Conservation (phyloP, 1,140 invertebrate genomes). For the Harpegnathos saltator region DNA sequence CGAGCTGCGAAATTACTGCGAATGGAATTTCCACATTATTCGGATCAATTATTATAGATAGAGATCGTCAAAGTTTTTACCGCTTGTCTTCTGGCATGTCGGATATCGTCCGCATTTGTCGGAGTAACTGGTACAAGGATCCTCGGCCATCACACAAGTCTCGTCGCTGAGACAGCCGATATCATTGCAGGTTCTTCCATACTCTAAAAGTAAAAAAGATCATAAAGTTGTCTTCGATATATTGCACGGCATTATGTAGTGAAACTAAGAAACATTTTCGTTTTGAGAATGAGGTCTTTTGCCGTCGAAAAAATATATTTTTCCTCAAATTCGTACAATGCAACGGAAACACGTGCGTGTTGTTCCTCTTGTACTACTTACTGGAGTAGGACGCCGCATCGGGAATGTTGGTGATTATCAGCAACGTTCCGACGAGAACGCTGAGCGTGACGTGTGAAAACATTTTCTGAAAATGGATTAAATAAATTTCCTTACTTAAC, state of each 20-base stretch:
- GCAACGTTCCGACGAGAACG: slow-evolving; percentile 60
- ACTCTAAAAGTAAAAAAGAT: slow-evolving; percentile 87
- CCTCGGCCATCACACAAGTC: slow-evolving; percentile 90
- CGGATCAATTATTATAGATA: too few relatives aligned
- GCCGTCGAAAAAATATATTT: too few relatives aligned
- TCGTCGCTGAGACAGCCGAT: slow-evolving; percentile 91
- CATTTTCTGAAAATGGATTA: slow-evolving; percentile 73
- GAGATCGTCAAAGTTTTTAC: too few relatives aligned
- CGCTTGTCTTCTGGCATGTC: slow-evolving; percentile 87
- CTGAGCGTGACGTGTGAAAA: slow-evolving; percentile 58
- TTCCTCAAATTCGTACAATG: too few relatives aligned
- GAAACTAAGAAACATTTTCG: too few relatives aligned
- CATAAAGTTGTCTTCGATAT: not conserved
- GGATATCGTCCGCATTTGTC: slow-evolving; percentile 89
- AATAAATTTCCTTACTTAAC: slow-evolving; percentile 10
- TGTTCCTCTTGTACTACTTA: slow-evolving; percentile 70
- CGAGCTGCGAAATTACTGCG: too few relatives aligned
- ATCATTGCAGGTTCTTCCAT: slow-evolving; percentile 91
- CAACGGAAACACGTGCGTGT: too few relatives aligned
- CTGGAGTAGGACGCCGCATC: slow-evolving; percentile 78
- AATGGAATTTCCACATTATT: too few relatives aligned
- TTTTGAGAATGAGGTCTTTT: too few relatives aligned
- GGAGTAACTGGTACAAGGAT: slow-evolving; percentile 88
- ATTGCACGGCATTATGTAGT: not conserved
- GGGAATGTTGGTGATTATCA: slow-evolving; percentile 57